Evolutionary conservation across 2,113 vertebrate genomes (phyloP).

Genomic region (Megaceryle maxima): DNA sequence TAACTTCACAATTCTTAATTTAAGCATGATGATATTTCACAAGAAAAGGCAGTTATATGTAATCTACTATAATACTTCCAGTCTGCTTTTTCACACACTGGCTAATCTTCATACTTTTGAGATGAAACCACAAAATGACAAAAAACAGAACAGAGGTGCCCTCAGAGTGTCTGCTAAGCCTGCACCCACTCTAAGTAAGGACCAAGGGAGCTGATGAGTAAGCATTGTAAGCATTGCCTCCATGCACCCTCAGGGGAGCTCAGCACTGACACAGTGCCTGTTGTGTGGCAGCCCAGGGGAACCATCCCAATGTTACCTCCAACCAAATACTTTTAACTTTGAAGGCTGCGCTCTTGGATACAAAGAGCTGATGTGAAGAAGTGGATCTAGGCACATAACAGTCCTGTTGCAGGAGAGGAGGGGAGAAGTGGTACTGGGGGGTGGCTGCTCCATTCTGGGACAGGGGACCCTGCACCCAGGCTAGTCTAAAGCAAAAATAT

Average conservation of each 20-base stretch:
- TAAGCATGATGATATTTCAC: neutral
- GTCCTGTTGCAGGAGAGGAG: neutral
- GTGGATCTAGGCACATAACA: accelerated
- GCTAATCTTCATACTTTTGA: neutral
- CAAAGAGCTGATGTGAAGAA: neutral
- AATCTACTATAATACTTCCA: neutral
- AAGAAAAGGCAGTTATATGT: neutral
- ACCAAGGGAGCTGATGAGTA: neutral
- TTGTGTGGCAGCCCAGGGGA: neutral
- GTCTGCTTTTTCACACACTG: neutral
- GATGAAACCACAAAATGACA: neutral
- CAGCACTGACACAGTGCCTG: accelerated
- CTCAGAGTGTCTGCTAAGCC: neutral
- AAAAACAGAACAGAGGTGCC: neutral
- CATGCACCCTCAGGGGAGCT: accelerated
- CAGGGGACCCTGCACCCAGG: accelerated
- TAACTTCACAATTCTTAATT: neutral
- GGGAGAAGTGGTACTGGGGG: neutral
- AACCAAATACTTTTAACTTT: neutral
- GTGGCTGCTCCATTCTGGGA: accelerated
- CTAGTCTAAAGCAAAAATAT: neutral
- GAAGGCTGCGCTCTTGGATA: neutral
- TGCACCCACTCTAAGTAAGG: neutral
- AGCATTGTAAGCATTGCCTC: neutral
- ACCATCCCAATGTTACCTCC: neutral